Conservation (phyloP, 2,113 vertebrate species). For the Psittacara wagleri region DNA sequence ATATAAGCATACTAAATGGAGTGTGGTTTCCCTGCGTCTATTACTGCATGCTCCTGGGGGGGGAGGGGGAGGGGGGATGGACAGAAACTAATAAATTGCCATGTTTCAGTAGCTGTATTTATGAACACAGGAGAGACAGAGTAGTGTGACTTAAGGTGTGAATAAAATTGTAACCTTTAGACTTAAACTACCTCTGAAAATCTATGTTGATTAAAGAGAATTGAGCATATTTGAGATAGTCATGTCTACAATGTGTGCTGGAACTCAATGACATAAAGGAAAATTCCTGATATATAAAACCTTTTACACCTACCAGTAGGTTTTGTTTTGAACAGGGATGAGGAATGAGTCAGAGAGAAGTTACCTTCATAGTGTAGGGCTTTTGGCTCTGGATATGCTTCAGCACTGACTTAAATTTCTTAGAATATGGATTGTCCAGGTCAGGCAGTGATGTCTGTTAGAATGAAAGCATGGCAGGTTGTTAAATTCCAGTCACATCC, state of each 20-base stretch:
- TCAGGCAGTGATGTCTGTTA: conserved; percentile 82
- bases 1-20: not conserved
- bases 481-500: not conserved
- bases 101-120: not conserved
- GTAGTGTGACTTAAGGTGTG: not conserved
- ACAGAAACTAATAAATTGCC: not conserved
- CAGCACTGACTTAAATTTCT: conserved; percentile 81
- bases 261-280: rapidly evolving
- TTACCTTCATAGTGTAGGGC: conserved; percentile 91
- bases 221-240: not conserved
- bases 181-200: not conserved
- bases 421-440: conserved; percentile 84
- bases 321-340: not conserved
- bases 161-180: not conserved
- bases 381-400: conserved; percentile 77
- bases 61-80: rapidly evolving
- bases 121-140: not conserved
- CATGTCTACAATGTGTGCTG: not conserved
- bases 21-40: not conserved
- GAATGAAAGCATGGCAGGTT: not conserved
- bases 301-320: rapidly evolving
- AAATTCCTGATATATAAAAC: rapidly evolving
- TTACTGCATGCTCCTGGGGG: not conserved
- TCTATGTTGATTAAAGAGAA: not conserved
- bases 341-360: not conserved